Base-by-base conservation (phyloP, 2,888 invertebrate species). In the Ariolimax columbianus region DNA sequence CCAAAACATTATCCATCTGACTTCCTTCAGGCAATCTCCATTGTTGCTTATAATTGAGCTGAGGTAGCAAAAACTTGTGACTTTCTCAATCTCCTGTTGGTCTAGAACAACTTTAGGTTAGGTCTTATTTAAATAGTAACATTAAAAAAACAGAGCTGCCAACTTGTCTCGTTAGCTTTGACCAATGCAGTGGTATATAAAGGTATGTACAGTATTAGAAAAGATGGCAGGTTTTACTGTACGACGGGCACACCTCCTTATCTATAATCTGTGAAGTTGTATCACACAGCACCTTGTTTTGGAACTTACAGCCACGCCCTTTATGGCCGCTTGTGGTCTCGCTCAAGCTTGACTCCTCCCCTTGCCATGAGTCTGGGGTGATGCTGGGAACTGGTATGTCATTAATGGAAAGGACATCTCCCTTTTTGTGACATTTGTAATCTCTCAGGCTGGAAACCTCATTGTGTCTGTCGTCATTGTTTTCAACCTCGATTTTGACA, bases 221-320 rank as follows among this genome's bases (percentile, higher is more conserved):
- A 63, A 63, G 59, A n/a, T 78, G 38, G 26, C 78, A 78, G 19
- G 78, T 78, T 78, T 63, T 78, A 19, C 78, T 78, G n/a, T 43
- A 63, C n/a, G 63, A 59, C 23, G 78, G 78, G 14, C 78, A 78
- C 2, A n/a, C 14, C n/a, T 40, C 40, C 17, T 4, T 59, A 11
- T 59, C 59, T 9, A 7, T 1, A 11, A 1, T 40, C 78, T 40
- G 17, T 30, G 78, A 78, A 3, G 17, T 30, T 11, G n/a, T 63
- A 6, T 38, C 78, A 33, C 4, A 9, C 38, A 14, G 59, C 0
- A n/a, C 2, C 40, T 59, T n/a, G 11, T 38, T 38, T 0, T 38
- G 23, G 26, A 7, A 17, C 14, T 0, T 63, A 11, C 26, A 6
- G 4, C n/a, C 40, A 59, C 17, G 11, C 38, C 17, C 40, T 30